A percentile compares a stretch with the other conserved stretches of the same genome.
Conservation (phyloP, 2,797 vertebrate species). For the Graptemys geographica region DNA sequence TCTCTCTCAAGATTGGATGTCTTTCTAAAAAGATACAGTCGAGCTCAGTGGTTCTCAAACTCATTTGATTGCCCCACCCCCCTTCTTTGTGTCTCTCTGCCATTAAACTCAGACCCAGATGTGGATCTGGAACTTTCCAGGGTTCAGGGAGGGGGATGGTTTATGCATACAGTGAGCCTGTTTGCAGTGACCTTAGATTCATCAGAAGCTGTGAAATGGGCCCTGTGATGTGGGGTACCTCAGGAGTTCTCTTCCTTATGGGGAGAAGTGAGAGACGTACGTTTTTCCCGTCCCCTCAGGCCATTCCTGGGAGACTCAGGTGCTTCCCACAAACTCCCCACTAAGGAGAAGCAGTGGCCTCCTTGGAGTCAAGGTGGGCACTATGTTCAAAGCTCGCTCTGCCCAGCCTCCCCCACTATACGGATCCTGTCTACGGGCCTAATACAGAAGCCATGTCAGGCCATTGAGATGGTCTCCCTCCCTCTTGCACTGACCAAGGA, state of each 20-base stretch:
- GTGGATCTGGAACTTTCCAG: not conserved
- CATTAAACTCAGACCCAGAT: not conserved
- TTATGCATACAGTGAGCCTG: not conserved
- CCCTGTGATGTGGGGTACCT: not conserved
- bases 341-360: not conserved
- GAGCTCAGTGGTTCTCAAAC: not conserved
- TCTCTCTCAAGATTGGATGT: not conserved
- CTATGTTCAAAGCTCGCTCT: not conserved
- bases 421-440: not conserved
- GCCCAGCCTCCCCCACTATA: not conserved
- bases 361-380: rapidly evolving
- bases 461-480: rapidly evolving
- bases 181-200: not conserved
- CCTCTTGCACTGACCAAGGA: not conserved
- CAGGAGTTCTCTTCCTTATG: not conserved
- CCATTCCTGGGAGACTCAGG: not conserved
- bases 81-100: not conserved
- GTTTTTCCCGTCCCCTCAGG: rapidly evolving
- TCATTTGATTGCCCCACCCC: not conserved
- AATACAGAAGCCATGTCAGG: not conserved
- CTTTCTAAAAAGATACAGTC: not conserved
- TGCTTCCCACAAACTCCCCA: rapidly evolving
- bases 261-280: not conserved
- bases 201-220: too few species aligned
- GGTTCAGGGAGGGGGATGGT: not conserved